Percentiles rank a stretch among this genome's conserved stretches.
phyloP scores from a whole-genome alignment of 2,113 vertebrate genomes.

The Lasiurus cinereus region DNA sequence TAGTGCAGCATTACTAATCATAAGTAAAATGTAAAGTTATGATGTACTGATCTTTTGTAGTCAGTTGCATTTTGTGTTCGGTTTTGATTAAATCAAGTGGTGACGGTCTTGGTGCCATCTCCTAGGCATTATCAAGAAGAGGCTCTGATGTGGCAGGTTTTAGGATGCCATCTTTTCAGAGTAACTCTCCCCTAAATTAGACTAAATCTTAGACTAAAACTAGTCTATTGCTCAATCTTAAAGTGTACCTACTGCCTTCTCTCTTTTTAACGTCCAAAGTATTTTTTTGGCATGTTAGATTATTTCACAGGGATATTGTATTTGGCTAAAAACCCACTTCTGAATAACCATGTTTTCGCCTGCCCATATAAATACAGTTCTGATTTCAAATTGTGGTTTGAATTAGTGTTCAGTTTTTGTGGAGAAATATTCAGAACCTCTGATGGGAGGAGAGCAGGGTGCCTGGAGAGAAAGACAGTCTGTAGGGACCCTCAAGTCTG shows the following conservation, averaged over 20 bases:
- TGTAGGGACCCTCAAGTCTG: neutral
- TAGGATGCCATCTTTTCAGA: neutral
- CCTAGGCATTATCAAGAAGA: neutral
- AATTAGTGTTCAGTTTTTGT: slow-evolving; percentile 58
- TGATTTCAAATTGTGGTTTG: slow-evolving; percentile 76
- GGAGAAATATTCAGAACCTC: slow-evolving; percentile 62
- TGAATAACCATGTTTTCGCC: slow-evolving; percentile 72
- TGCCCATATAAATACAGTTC: slow-evolving; percentile 72
- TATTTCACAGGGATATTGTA: slow-evolving; percentile 74
- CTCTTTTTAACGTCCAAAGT: slow-evolving; percentile 34
- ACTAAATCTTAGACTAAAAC: neutral
- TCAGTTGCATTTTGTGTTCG: neutral
- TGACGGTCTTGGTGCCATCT: neutral
- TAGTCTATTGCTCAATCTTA: neutral
- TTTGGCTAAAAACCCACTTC: slow-evolving; percentile 70
- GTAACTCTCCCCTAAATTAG: neutral
- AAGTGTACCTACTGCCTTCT: neutral
- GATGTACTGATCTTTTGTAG: neutral
- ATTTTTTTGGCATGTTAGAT: slow-evolving; percentile 66
- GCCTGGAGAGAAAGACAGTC: slow-evolving; percentile 11
- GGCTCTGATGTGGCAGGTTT: neutral
- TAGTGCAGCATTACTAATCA: neutral
- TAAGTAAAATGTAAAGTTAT: neutral
- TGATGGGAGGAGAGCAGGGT: slow-evolving; percentile 27
- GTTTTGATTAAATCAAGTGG: slow-evolving; percentile 32